A percentile compares a stretch with the other conserved stretches of the same genome.
Conservation (phyloP, 2,797 vertebrate species). For the Tenualosa ilisha region DNA sequence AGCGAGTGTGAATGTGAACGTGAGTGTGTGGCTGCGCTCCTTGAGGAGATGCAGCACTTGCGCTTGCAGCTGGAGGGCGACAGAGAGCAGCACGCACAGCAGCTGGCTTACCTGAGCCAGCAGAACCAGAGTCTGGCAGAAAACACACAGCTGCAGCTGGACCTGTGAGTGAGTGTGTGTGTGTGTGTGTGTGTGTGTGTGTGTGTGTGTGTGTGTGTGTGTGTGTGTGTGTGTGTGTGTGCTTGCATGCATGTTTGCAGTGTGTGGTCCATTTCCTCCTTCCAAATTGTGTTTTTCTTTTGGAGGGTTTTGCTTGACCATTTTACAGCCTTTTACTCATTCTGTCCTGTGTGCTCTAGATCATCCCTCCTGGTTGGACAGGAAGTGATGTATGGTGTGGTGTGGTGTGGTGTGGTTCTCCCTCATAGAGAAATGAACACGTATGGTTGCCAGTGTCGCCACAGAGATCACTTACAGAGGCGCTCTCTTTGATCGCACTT, state of each 20-base stretch:
- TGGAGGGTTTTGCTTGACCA: too few relatives aligned
- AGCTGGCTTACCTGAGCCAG: constrained; percentile 67
- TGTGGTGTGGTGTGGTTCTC: not conserved
- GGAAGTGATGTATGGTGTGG: not conserved
- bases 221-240: not conserved
- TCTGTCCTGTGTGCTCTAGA: not conserved
- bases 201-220: not conserved
- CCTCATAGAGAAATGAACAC: not conserved
- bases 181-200: not conserved
- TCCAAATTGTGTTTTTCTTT: constrained; percentile 20
- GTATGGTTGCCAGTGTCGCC: not conserved
- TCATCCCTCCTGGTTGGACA: not conserved
- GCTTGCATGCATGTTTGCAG: constrained; percentile 51
- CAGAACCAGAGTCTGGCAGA: constrained; percentile 74
- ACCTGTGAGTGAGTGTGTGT: constrained; percentile 68
- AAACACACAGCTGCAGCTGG: constrained; percentile 70
- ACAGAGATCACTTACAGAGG: not conserved
- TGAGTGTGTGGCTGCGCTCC: constrained; percentile 50
- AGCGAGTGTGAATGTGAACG: constrained; percentile 41
- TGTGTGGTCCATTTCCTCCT: constrained; percentile 52
- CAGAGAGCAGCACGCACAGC: constrained; percentile 71
- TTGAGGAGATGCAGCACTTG: constrained; percentile 72
- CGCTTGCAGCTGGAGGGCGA: constrained; percentile 74
- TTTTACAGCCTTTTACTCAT: not conserved
- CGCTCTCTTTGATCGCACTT: too few relatives aligned